phyloP scores from a whole-genome alignment of 2,888 invertebrate genomes.

The Gerris lacustris region DNA sequence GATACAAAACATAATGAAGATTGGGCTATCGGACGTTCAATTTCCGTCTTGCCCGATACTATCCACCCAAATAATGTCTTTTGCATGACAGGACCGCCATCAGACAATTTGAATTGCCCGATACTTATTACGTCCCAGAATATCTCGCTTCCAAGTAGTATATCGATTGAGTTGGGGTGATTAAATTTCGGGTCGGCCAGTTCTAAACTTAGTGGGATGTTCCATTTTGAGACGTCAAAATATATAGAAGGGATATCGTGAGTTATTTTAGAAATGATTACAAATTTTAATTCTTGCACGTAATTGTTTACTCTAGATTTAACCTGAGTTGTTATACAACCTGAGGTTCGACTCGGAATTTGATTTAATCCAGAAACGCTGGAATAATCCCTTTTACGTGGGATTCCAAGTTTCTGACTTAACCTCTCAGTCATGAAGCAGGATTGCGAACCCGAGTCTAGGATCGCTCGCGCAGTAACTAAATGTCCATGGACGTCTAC shows the following conservation, averaged over 20 bases:
- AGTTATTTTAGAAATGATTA: too few species aligned
- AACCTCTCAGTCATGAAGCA: not conserved
- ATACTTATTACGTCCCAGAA: not conserved
- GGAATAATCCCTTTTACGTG: too few species aligned
- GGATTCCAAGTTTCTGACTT: not conserved
- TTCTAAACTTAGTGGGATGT: not conserved
- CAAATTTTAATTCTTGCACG: too few species aligned
- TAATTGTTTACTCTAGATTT: too few species aligned
- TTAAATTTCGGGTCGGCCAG: not conserved
- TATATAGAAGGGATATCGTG: too few species aligned
- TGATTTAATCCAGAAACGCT: too few species aligned
- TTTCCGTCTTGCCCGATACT: not conserved
- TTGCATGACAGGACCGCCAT: not conserved
- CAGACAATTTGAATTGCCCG: not conserved
- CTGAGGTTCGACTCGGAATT: too few species aligned
- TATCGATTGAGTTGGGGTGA: not conserved
- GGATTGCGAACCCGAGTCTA: not conserved
- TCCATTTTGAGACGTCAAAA: not conserved
- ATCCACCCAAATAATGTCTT: not conserved
- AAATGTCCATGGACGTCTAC: not conserved
- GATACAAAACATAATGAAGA: too few species aligned
- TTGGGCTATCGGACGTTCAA: too few species aligned
- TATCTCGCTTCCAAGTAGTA: not conserved
- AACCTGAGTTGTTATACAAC: too few species aligned
- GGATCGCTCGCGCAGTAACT: not conserved